Evolutionary conservation across 2,113 vertebrate species (phyloP).

Genomic region (Cynopterus brachyotis): DNA sequence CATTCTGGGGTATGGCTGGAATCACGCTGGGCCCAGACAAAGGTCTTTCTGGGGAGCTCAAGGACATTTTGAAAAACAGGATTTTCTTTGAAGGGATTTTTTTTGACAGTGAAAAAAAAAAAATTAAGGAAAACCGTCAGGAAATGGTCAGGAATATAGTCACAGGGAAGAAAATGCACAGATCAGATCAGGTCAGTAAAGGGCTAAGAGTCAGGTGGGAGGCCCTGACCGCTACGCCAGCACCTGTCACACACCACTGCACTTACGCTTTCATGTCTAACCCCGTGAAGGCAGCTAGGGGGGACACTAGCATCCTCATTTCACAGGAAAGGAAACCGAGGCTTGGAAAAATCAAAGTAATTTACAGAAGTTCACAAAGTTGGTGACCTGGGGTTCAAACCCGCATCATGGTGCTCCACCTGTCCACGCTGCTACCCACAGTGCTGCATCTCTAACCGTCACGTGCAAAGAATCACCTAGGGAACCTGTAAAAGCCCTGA

Average conservation of each 20-base stretch:
- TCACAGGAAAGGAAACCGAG: slow-evolving; percentile 13
- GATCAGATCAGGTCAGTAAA: not conserved
- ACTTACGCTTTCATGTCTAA: not conserved
- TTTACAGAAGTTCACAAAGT: not conserved
- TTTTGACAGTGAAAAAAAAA: not conserved
- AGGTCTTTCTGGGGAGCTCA: slow-evolving; percentile 37
- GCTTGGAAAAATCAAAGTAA: not conserved
- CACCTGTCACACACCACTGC: no score
- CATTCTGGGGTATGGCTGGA: slow-evolving; percentile 12
- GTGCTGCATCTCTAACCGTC: not conserved
- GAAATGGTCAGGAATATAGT: not conserved
- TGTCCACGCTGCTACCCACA: not conserved
- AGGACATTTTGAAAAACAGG: slow-evolving; percentile 33
- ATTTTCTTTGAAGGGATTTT: slow-evolving; percentile 30
- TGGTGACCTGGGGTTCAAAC: not conserved
- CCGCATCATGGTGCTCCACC: no score
- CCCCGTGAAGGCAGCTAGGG: not conserved
- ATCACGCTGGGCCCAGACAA: slow-evolving; percentile 20
- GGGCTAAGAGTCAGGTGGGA: not conserved
- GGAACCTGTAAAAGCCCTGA: not conserved
- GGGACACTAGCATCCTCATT: no score
- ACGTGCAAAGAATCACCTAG: not conserved
- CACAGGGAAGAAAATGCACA: not conserved
- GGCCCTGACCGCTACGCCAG: not conserved
- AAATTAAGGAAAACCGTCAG: not conserved